Evolutionary conservation across 2,797 vertebrate genomes (phyloP).

Genomic region (Phoeniculus purpureus): DNA sequence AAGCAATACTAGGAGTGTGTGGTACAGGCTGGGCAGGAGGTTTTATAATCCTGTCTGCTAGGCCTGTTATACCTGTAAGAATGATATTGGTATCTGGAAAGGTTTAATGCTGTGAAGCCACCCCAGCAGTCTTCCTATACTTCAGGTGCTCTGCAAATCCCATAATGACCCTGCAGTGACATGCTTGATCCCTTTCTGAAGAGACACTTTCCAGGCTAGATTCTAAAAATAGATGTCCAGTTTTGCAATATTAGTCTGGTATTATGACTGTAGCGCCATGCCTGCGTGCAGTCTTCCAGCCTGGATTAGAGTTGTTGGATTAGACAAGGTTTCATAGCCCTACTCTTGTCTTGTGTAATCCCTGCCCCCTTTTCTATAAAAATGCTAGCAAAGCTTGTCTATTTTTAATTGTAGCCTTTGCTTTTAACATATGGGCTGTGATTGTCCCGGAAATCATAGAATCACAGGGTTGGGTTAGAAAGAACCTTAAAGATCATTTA

Average conservation of each 20-base stretch:
- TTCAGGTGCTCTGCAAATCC: not conserved
- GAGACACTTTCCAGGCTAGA: not conserved
- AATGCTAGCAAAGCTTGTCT: not conserved
- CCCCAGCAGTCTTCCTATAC: not conserved
- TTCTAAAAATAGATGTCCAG: not conserved
- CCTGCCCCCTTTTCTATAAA: not conserved
- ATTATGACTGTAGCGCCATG: not conserved
- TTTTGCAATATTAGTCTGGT: not conserved
- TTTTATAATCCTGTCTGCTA: not conserved
- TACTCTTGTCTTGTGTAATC: not conserved
- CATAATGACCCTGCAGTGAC: not conserved
- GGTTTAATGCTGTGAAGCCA: not conserved
- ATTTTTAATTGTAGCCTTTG: not conserved
- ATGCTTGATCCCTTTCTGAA: not conserved
- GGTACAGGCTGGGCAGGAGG: not conserved
- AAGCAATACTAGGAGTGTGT: accelerated
- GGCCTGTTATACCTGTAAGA: not conserved
- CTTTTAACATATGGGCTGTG: not conserved
- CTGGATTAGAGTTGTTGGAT: not conserved
- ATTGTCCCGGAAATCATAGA: not conserved
- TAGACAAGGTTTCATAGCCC: not conserved
- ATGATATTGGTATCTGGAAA: not conserved
- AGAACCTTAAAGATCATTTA: not conserved
- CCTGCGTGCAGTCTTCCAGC: not conserved
- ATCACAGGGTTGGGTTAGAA: not conserved